phyloP scores from a whole-genome alignment of 2,113 vertebrate genomes.

The human region DNA sequence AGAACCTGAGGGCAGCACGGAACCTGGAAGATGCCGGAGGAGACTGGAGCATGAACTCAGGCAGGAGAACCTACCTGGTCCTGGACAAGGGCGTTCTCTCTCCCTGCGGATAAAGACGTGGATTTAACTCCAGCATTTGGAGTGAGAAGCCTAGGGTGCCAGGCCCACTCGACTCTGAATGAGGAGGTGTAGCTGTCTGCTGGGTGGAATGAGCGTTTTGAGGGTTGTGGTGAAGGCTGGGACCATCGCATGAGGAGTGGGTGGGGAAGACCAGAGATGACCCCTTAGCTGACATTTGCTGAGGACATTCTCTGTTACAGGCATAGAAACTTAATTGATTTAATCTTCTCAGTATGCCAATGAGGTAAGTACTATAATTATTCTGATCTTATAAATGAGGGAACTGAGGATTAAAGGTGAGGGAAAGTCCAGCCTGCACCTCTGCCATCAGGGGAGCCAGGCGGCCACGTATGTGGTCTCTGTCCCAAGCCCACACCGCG shows the following conservation, averaged over 20 bases:
- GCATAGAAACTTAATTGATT: too few relatives aligned
- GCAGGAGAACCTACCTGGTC: rapidly evolving
- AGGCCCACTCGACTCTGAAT: rapidly evolving
- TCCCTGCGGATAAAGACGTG: background rate
- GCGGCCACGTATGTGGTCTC: background rate
- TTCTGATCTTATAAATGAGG: background rate
- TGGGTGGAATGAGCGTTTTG: background rate
- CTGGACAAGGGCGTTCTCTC: too few relatives aligned
- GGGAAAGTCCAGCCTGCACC: background rate
- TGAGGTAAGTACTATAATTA: background rate
- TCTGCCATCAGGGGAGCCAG: background rate
- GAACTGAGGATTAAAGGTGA: background rate
- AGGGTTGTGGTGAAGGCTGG: background rate
- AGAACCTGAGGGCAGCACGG: rapidly evolving
- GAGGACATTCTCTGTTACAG: background rate
- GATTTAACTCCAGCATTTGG: background rate
- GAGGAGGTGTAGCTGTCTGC: background rate
- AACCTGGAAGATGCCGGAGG: background rate
- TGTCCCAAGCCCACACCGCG: background rate
- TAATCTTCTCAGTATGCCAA: background rate
- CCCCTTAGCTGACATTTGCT: rapidly evolving
- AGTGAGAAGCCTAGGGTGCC: too few relatives aligned
- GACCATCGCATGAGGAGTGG: background rate
- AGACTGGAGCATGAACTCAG: rapidly evolving
- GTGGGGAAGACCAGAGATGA: background rate